phyloP scores from a whole-genome alignment of 2,888 invertebrate genomes.

The Limnephilus marmoratus region DNA sequence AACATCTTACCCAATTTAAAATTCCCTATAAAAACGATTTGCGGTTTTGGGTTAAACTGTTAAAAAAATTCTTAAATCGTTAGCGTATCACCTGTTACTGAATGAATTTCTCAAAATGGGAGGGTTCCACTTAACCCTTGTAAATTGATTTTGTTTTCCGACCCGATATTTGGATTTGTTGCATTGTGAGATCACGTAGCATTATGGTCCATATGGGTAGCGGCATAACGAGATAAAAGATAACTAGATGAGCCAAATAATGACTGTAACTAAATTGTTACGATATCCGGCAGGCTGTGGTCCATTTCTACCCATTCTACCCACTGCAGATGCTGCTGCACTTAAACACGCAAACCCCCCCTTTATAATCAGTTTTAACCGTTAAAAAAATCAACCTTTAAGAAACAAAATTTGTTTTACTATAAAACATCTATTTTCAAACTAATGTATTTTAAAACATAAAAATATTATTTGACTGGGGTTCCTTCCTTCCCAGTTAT shows the following conservation, averaged over 20 bases:
- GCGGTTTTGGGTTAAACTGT: slow-evolving; percentile 13
- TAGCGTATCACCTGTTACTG: not conserved
- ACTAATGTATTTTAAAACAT: too few species aligned
- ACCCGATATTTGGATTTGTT: not conserved
- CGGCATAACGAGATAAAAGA: slow-evolving; percentile 20
- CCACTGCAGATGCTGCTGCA: too few species aligned
- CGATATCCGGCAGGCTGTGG: slow-evolving; percentile 16
- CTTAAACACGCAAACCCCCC: not conserved
- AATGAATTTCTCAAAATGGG: not conserved
- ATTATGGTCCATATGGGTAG: slow-evolving; percentile 14
- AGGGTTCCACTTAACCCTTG: not conserved
- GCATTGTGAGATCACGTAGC: slow-evolving; percentile 5
- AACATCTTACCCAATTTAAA: slow-evolving; percentile 2
- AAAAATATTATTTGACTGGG: too few species aligned
- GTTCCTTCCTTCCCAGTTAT: too few species aligned
- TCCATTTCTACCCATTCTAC: not conserved
- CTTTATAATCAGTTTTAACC: not conserved
- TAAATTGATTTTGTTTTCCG: slow-evolving; percentile 28
- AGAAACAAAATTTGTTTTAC: too few species aligned
- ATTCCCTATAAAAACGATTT: not conserved
- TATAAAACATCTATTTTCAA: too few species aligned
- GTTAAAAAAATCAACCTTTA: not conserved
- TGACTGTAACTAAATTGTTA: slow-evolving; percentile 22
- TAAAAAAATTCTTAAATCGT: not conserved
- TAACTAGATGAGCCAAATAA: not conserved